Conservation (phyloP, 2,888 invertebrate genomes). For the Parnassius mnemosyne region DNA sequence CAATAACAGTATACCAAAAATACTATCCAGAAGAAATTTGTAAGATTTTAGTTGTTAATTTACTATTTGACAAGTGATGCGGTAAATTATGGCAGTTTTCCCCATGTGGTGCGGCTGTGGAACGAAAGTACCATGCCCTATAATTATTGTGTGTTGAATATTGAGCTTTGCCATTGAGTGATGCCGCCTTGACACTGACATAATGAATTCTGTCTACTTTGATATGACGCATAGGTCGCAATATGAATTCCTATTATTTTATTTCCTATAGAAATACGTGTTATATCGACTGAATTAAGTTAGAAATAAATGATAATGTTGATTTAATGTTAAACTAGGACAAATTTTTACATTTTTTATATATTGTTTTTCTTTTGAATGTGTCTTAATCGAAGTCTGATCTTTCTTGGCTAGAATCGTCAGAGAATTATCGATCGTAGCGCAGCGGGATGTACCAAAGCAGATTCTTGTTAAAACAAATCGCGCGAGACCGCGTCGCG, state of each 20-base stretch:
- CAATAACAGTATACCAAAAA: too few species aligned
- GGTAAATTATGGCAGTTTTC: conserved; percentile 60
- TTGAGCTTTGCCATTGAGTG: conserved; percentile 43
- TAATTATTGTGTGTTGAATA: conserved; percentile 60
- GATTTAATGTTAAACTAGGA: too few species aligned
- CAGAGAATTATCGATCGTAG: conserved; percentile 68
- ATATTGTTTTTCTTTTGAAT: conserved; percentile 24
- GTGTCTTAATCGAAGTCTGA: conserved; percentile 65
- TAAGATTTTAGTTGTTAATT: too few species aligned
- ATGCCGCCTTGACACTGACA: conserved; percentile 58
- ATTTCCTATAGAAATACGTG: conserved; percentile 21
- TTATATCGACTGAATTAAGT: too few species aligned
- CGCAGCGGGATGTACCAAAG: conserved; percentile 72
- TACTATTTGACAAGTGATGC: too few species aligned
- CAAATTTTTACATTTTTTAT: too few species aligned
- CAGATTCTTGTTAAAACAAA: conserved; percentile 76
- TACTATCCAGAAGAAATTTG: too few species aligned
- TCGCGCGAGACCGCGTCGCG: conserved; percentile 75
- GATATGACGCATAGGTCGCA: conserved; percentile 54
- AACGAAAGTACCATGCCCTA: conserved; percentile 52
- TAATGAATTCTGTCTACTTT: conserved; percentile 72
- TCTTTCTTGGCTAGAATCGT: conserved; percentile 64
- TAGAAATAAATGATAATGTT: too few species aligned
- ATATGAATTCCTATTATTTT: conserved; percentile 20
- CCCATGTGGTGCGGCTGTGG: conserved; percentile 50